Evolutionary conservation across 2,113 vertebrate genomes (phyloP), one percentile per base, ranked within the genome.

Genomic region (Chroicocephalus ridibundus): DNA sequence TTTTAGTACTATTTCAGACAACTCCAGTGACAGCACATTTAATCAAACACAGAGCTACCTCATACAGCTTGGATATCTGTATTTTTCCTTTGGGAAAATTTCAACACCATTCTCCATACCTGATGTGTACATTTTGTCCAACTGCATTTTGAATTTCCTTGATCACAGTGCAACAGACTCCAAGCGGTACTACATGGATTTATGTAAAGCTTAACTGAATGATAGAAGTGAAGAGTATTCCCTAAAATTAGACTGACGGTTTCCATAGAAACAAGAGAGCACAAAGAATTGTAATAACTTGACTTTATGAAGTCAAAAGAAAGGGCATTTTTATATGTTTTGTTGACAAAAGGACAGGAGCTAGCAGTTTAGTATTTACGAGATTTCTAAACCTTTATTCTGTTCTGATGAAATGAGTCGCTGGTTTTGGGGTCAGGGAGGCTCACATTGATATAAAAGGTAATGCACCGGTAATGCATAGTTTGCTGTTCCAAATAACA

Each of bases 221-320:
- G 52, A 71, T 34, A 85, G 47, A n/a, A 92, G 38, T 32, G 82
- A 92, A 92, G 72, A 91, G 34, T 72, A 75, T 80, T 84, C 57
- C 91, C 70, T 94, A 94, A 96, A 95, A 95, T 96, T 82, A 93
- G 82, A 75, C 92, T 82, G 91, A 71, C 79, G 82, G 93, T 97
- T 95, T 65, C 96, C 88, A 94, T 94, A 55, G 96, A 90, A 94
- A 97, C 94, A 84, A 75, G 72, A 65, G 27, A 84, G 54, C 36
- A 86, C 91, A 86, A 86, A 79, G 86, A 95, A 94, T 77, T 75
- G 61, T 79, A 95, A 86, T 81, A 92, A 79, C 86, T 88, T 93
- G 57, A 71, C 42, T 92, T 88, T 42, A 47, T 72, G 55, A 88
- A 93, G 61, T 84, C 88, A 84, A 66, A 93, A 90, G 49, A 91